Percentiles rank a stretch among this genome's conserved stretches.
Evolutionary conservation across 2,888 invertebrate species (phyloP).

Genomic region (Amphipoea oculea): DNA sequence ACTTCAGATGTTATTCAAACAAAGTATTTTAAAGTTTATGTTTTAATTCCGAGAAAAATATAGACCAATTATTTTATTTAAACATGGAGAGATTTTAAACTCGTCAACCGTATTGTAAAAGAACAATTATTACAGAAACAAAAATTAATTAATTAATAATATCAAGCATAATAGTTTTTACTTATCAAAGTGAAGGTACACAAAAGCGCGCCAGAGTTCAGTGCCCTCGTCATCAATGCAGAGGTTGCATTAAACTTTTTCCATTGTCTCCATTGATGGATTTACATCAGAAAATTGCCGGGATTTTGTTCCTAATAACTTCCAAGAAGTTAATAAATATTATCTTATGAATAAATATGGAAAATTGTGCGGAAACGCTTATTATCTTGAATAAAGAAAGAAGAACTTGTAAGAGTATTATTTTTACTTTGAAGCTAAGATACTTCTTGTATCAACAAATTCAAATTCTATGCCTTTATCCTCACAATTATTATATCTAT

Average conservation of each 20-base stretch:
- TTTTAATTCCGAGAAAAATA: not conserved
- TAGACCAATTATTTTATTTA: not conserved
- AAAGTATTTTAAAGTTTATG: not conserved
- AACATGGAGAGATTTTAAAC: not conserved
- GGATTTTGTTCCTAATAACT: slow-evolving; percentile 67
- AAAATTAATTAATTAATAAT: slow-evolving; percentile 1
- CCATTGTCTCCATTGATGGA: slow-evolving; percentile 78
- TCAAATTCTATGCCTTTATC: slow-evolving; percentile 6
- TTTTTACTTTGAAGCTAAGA: slow-evolving; percentile 10
- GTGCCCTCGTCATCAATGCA: slow-evolving; percentile 57
- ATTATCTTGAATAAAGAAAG: slow-evolving; percentile 35
- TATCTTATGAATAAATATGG: slow-evolving; percentile 60
- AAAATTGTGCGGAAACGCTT: slow-evolving; percentile 42
- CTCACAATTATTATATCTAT: slow-evolving; percentile 10
- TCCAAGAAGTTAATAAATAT: slow-evolving; percentile 50
- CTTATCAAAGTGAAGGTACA: slow-evolving; percentile 41
- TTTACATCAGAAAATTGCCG: slow-evolving; percentile 74
- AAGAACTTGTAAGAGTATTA: slow-evolving; percentile 28
- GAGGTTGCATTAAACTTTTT: slow-evolving; percentile 76
- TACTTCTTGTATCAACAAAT: slow-evolving; percentile 25
- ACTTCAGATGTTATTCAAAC: slow-evolving; percentile 13
- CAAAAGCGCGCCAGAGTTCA: slow-evolving; percentile 60
- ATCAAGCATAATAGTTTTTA: slow-evolving; percentile 17
- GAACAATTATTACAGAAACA: not conserved
- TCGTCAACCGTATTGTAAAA: not conserved